These are phyloP conservation scores for Drosophila mayri DNA, from an alignment of 1,140 invertebrate genomes.

Conservation along the genomic window DNA sequence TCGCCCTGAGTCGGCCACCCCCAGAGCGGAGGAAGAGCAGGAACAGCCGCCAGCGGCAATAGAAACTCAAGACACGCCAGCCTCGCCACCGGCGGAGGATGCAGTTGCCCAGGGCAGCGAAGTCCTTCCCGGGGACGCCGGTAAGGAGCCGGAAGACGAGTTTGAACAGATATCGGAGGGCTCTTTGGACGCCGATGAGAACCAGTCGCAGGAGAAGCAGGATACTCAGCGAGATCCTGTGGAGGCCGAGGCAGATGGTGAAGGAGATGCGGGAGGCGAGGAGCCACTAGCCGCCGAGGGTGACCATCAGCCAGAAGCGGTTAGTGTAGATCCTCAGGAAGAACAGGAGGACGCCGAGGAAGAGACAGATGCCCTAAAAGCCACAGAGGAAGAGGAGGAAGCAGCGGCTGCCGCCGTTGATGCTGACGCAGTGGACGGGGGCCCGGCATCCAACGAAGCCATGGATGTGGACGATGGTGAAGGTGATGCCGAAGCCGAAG, in stretches of 20 bases:
- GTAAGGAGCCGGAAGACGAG: conserved; percentile 59
- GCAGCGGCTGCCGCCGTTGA: conserved; percentile 39
- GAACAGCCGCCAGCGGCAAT: conserved; percentile 16
- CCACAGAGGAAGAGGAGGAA: conserved; percentile 55
- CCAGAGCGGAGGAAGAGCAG: conserved; percentile 60
- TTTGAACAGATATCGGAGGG: conserved; percentile 81
- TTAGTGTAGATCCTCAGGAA: conserved; percentile 45
- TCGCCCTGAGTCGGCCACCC: conserved; percentile 62
- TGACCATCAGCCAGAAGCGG: conserved; percentile 36
- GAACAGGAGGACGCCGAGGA: conserved; percentile 50
- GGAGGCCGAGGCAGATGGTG: conserved; percentile 30
- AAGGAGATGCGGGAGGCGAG: conserved; percentile 14
- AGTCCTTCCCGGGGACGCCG: not conserved
- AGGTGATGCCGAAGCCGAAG: conserved; percentile 29
- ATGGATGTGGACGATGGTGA: conserved; percentile 79
- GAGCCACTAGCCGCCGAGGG: conserved; percentile 34
- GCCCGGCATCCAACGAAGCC: conserved; percentile 75
- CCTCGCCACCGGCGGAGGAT: conserved; percentile 63
- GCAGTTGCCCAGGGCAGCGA: conserved; percentile 21
- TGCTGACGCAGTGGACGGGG: conserved; percentile 81
- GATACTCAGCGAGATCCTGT: conserved; percentile 24
- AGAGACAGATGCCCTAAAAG: conserved; percentile 63
- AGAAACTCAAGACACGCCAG: conserved; percentile 49
- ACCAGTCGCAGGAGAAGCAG: conserved; percentile 62
- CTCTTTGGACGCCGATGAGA: conserved; percentile 72